A percentile compares a stretch with the other conserved stretches of the same genome.
These are phyloP conservation scores for Montifringilla adamsi DNA, from an alignment of 2,113 vertebrate genomes.

Conservation along the genomic window DNA sequence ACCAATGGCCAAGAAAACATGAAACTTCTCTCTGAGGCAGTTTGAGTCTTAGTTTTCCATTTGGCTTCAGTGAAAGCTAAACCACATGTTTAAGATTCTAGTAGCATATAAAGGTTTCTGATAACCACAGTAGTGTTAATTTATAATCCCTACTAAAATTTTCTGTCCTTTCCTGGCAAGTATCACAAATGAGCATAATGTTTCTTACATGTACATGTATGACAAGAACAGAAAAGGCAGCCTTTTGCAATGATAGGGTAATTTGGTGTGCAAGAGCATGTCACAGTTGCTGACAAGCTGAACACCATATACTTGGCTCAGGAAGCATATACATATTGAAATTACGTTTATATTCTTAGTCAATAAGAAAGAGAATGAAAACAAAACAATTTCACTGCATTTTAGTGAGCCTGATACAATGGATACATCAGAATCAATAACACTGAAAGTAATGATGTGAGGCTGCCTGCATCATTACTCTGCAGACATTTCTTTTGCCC, in stretches of 20 bases:
- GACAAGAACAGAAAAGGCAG: background rate
- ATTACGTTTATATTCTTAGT: conserved; percentile 11
- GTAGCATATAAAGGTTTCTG: background rate
- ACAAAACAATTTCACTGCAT: conserved; percentile 22
- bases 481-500: background rate
- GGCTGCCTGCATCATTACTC: conserved; percentile 45
- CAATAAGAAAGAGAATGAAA: conserved; percentile 20
- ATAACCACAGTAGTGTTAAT: background rate
- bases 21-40: background rate
- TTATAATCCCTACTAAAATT: background rate
- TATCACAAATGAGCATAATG: background rate
- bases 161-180: background rate
- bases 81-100: background rate
- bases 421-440: conserved; percentile 42
- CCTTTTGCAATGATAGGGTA: background rate
- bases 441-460: conserved; percentile 55
- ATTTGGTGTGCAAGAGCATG: background rate
- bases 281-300: background rate
- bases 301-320: background rate
- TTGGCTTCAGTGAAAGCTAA: background rate
- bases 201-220: background rate
- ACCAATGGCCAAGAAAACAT: background rate
- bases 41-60: background rate
- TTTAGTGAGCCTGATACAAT: conserved; percentile 16
- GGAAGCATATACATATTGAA: background rate